Base-by-base conservation (phyloP, 2,888 invertebrate genomes). In the Automeris io region DNA sequence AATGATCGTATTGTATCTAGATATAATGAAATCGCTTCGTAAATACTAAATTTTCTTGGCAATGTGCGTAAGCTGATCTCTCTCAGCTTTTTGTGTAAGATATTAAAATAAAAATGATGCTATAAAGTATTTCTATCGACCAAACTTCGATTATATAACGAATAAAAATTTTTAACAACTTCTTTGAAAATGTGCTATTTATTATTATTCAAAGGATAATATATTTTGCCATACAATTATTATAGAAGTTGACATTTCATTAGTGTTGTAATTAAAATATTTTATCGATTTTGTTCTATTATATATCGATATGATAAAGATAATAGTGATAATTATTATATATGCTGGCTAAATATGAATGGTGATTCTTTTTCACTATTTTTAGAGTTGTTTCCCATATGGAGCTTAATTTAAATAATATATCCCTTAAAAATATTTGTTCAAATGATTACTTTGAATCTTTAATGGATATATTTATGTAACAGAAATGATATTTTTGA, bases 401-500 rank as follows among this genome's bases (percentile, higher is more conserved):
- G n/a, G n/a, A n/a, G n/a, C n/a, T n/a, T n/a, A n/a, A n/a, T n/a
- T n/a, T n/a, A n/a, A n/a, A n/a, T n/a, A n/a, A n/a, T n/a, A n/a
- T n/a, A n/a, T n/a, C n/a, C n/a, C n/a, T n/a, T 3, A 23, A 23
- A 29, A 29, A 29, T 16, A 3, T 16, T 12, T 16, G 29, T 29
- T 29, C 29, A 29, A 16, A 29, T 29, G 13, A 5, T 29, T 16
- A 29, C 8, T 8, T 8, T 3, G 8, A 16, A 29, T 16, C 16
- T 2, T 16, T 16, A 13, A 13, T n/a, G 8, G 25, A 8, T 26
- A 26, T 26, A 6, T 23, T 16, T 35, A 9, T 24, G 18, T 24
- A 35, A 35, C 16, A 35, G 24, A 24, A 13, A 24, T 8, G 1
- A 22, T 24, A 24, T 35, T 24, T 35, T 23, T 24, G 24, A 24